phyloP scores from a whole-genome alignment of 37 sponge, comb jelly and placozoan species.

The Mnemiopsis leidyi region DNA sequence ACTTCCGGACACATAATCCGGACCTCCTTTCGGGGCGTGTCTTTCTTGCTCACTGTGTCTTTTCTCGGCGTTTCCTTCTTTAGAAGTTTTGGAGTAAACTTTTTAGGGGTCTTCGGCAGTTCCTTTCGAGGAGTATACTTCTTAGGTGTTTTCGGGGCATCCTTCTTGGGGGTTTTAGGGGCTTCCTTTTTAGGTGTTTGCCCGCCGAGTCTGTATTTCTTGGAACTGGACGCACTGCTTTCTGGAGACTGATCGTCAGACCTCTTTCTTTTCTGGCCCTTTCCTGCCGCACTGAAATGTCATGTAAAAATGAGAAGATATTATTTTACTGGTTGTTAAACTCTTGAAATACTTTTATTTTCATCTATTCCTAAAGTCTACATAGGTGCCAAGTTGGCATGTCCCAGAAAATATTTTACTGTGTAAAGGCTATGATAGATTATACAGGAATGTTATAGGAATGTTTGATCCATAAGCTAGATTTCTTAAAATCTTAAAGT shows the following conservation, averaged over 20 bases:
- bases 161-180: constrained; percentile 58
- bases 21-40: constrained; percentile 11
- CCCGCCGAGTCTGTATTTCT: neutral
- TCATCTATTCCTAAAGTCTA: too few relatives aligned
- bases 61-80: constrained; percentile 44
- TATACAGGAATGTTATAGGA: too few relatives aligned
- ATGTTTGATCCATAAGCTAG: too few relatives aligned
- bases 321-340: too few relatives aligned
- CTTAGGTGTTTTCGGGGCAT: neutral
- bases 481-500: neutral
- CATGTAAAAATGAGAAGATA: too few relatives aligned
- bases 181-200: constrained; percentile 44
- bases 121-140: constrained; percentile 3
- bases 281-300: neutral
- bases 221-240: neutral
- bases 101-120: constrained; percentile 24
- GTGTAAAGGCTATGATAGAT: too few relatives aligned
- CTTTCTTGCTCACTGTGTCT: constrained; percentile 13
- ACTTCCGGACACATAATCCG: constrained; percentile 9
- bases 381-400: too few relatives aligned
- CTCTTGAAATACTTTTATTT: too few relatives aligned
- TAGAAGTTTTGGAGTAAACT: constrained; percentile 15
- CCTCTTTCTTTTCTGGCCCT: constrained; percentile 14
- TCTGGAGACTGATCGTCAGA: constrained; percentile 34
- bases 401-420: too few relatives aligned